Base-by-base conservation (phyloP, 2,113 vertebrate species). In the Salvelinus fontinalis region DNA sequence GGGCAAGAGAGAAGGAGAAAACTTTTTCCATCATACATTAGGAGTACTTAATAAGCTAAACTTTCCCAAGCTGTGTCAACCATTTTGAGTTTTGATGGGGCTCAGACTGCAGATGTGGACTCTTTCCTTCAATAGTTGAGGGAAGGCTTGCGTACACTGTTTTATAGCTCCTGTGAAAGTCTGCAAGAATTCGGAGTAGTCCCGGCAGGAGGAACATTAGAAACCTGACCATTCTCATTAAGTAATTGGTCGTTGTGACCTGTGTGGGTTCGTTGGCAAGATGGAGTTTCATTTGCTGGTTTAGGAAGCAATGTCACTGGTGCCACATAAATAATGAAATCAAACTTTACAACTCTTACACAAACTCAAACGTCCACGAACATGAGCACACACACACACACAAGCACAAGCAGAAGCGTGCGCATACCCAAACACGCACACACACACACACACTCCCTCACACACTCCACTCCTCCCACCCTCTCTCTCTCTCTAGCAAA, bases 161-260 rank as follows among this genome's bases (percentile, higher is more conserved):
- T 89, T 91, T 83, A 89, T 83, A 76, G 81, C 78, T 26, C 5
- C 12, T 4, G 16, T 73, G 72, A 78, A 79, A 75, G 44, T 77
- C 78, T 77, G 84, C 39, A 44, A 9, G 83, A 79, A 81, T 87
- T 34, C 74, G 70, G 49, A 86, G 81, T 26, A 1, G 27, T 39
- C 73, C 39, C 24, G 70, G 86, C 86, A 85, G 22, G 82, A 34
- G 75, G 81, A 57, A 77, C 85, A 81, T 80, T 74, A 85, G 90
- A 91, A 92, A 91, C 91, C 87, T 84, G 89, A 92, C 89, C 87
- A 85, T 88, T 91, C 90, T 92, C 88, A 93, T 92, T 90, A 91
- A 90, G 88, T 91, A 92, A 93, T 91, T 91, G 89, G 84, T 88
- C 54, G 74, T 75, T 62, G 74, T 90, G 91, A 88, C 90, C 90